phyloP scores from a whole-genome alignment of 2,888 invertebrate species.

The Athalia circularis region DNA sequence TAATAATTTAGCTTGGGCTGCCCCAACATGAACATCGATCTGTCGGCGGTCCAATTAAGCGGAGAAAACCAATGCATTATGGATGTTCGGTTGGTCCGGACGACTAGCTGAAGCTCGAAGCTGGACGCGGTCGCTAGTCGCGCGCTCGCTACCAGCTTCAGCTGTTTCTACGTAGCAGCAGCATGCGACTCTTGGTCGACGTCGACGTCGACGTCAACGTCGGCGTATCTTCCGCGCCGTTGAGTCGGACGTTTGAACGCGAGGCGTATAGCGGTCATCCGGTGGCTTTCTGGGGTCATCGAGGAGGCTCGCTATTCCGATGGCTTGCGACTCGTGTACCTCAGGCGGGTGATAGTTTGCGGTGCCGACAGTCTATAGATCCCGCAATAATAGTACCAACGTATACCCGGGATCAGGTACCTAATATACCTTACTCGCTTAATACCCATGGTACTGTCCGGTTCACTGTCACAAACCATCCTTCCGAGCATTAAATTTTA shows the following conservation, averaged over 20 bases:
- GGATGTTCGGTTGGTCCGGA: conserved; percentile 55
- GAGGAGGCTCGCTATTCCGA: background rate
- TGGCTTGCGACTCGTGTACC: no score
- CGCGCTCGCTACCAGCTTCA: no score
- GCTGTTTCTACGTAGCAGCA: no score
- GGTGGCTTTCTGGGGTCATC: conserved; percentile 28
- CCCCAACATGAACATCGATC: conserved; percentile 46
- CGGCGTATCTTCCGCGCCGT: background rate
- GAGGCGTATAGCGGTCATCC: conserved; percentile 13
- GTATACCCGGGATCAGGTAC: background rate
- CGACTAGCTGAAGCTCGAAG: no score
- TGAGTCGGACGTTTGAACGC: background rate
- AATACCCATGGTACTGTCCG: conserved; percentile 46
- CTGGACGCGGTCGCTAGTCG: no score
- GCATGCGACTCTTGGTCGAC: background rate
- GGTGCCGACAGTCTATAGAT: conserved; percentile 12
- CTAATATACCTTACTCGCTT: no score
- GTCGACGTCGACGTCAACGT: conserved; percentile 10
- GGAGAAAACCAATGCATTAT: conserved; percentile 63
- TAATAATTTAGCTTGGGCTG: conserved; percentile 42
- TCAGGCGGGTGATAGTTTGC: no score
- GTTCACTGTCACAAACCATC: conserved; percentile 51
- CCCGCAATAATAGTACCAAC: background rate
- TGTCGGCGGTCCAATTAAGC: conserved; percentile 64
- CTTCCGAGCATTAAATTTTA: conserved; percentile 61